Conservation (phyloP, 30 jellyfish, hydroid and myxozoan species). For the Phacellophora camtschatica region DNA sequence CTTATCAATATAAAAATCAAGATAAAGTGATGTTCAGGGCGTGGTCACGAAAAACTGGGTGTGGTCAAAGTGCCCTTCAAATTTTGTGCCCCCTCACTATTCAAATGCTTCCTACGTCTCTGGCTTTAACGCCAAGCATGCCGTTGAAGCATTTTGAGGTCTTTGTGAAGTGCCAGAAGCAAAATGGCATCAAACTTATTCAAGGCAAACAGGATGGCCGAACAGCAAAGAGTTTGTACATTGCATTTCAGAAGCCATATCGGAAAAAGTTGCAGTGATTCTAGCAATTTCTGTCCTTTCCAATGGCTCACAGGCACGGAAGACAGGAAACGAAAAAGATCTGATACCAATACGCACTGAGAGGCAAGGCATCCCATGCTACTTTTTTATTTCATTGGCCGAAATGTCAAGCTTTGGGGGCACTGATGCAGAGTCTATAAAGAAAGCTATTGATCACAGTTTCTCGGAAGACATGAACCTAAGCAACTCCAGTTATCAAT, state of each 20-base stretch:
- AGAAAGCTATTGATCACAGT: slow-evolving; percentile 16
- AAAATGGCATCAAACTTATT: slow-evolving; percentile 6
- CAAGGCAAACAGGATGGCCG: slow-evolving; percentile 11
- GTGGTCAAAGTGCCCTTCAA: too few relatives aligned
- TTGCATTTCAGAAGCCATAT: background rate
- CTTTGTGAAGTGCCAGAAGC: slow-evolving; percentile 1
- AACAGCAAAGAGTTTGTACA: slow-evolving; percentile 18
- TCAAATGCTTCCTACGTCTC: too few relatives aligned
- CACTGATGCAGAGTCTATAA: slow-evolving; percentile 28
- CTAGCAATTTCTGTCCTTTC: slow-evolving; percentile 38
- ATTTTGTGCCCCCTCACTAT: too few relatives aligned
- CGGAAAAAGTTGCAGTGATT: slow-evolving; percentile 19
- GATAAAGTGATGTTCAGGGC: too few relatives aligned
- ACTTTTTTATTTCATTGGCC: slow-evolving; percentile 33
- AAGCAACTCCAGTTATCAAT: background rate
- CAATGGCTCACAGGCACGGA: slow-evolving; percentile 60
- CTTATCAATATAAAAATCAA: too few relatives aligned
- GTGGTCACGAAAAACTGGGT: too few relatives aligned
- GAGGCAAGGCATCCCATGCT: slow-evolving; percentile 25
- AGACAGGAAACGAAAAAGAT: slow-evolving; percentile 52
- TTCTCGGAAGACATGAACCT: background rate
- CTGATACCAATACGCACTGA: slow-evolving; percentile 29
- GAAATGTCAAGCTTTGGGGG: slow-evolving; percentile 65
- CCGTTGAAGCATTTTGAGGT: background rate
- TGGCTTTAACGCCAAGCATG: background rate